These are phyloP conservation scores for Eupithecia inturbata DNA, from an alignment of 2,888 invertebrate species.

Conservation along the genomic window DNA sequence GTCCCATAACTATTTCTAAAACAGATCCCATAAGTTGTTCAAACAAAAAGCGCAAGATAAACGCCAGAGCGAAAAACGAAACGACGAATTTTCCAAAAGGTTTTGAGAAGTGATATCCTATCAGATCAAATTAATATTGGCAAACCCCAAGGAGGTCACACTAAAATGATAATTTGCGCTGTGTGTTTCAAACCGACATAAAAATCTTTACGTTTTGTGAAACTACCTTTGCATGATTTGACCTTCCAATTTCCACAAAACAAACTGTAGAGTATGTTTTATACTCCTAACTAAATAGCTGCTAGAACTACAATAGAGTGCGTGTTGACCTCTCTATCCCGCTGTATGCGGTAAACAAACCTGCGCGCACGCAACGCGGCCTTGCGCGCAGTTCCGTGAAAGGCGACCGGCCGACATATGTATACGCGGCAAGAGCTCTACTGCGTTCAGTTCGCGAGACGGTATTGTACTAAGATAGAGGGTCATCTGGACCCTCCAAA, in stretches of 20 bases:
- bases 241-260: too few species aligned
- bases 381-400: constrained; percentile 46
- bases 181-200: too few species aligned
- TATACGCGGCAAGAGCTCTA: neutral
- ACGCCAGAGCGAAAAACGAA: too few species aligned
- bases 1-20: neutral
- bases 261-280: too few species aligned
- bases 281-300: neutral
- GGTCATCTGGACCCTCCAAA: too few species aligned
- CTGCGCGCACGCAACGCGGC: constrained; percentile 23
- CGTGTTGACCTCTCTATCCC: neutral
- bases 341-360: neutral
- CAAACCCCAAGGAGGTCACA: too few species aligned
- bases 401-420: constrained; percentile 37
- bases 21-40: too few species aligned
- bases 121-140: too few species aligned
- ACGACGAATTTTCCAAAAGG: neutral
- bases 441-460: neutral
- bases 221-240: too few species aligned
- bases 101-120: neutral
- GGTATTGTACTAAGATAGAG: neutral
- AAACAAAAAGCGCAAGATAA: too few species aligned
- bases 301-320: neutral
- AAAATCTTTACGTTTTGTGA: too few species aligned
- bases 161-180: too few species aligned